Base-by-base conservation (phyloP, 2,113 vertebrate genomes). In the Numida meleagris region DNA sequence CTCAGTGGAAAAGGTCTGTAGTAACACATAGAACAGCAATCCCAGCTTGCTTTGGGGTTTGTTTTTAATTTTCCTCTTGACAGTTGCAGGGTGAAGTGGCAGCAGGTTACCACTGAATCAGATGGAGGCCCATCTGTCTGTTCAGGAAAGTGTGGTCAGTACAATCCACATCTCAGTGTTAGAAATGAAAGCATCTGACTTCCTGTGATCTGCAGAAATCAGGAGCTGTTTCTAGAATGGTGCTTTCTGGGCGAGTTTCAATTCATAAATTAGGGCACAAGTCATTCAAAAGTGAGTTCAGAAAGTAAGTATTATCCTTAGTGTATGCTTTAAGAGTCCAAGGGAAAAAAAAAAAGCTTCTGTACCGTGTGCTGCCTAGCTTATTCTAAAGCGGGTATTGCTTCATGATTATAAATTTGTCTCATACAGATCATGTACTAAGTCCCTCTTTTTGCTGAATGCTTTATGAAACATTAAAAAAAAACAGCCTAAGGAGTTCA, bases 391-490 rank as follows among this genome's bases (percentile, higher is more conserved):
- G 31, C 75, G 50, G 48, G 9, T 71, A 33, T 58, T 80, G 50
- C 70, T 61, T 88, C n/a, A 29, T 29, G 61, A 29, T 94, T 72
- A 80, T 72, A 84, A 74, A 51, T 86, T 81, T 1, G 0, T 81
- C 46, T 92, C 34, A 2, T 63, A 38, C 67, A 50, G 85, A 58
- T 88, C 61, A 12, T 25, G 34, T 66, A 46, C 67, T 2, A 17
- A 66, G 50, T 63, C 72, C 68, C 58, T 92, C 25, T 3, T 74
- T 90, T 86, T 89, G 59, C 80, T 63, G 40, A 67, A 42, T 90
- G 68, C 80, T 88, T 73, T 78, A 74, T 83, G 94, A 91, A 90
- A 83, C 82, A 50, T 38, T 45, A 19, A 59, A 82, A 94, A 21
- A 29, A 93, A 86, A 7, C 5, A 77, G 43, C 75, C 80, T 76